Percentiles rank a stretch among this genome's conserved stretches.
These are phyloP conservation scores for Schlechtendalia chinensis DNA, from an alignment of 1,140 invertebrate species.

Conservation along the genomic window DNA sequence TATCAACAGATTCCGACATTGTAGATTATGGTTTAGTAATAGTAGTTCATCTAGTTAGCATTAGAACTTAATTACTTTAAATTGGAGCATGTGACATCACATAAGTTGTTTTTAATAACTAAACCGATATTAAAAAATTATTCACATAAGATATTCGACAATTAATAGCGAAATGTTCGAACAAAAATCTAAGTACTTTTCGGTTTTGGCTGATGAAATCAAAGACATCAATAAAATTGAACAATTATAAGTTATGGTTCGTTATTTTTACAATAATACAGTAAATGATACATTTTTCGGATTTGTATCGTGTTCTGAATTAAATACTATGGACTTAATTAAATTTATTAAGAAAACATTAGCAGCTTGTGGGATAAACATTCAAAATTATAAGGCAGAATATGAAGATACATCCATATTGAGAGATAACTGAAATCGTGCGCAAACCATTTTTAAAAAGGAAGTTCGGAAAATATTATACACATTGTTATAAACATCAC, in stretches of 20 bases:
- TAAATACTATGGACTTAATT: not conserved
- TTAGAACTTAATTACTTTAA: not conserved
- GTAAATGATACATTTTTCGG: constrained; percentile 15
- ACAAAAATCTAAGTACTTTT: constrained; percentile 1
- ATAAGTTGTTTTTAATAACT: constrained; percentile 16
- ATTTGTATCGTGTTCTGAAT: constrained; percentile 3
- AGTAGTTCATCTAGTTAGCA: not conserved
- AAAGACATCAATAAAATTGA: too few relatives aligned
- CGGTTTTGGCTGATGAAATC: not conserved
- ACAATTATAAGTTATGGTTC: too few relatives aligned
- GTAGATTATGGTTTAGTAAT: not conserved
- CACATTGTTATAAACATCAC: not conserved
- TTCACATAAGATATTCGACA: not conserved
- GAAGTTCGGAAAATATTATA: constrained; percentile 11
- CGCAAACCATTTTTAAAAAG: constrained; percentile 8
- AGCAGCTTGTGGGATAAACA: not conserved
- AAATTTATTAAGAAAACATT: not conserved
- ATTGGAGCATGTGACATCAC: constrained; percentile 17
- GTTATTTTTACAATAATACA: constrained; percentile 25
- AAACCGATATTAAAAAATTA: not conserved
- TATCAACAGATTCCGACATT: constrained; percentile 4
- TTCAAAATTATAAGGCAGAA: not conserved
- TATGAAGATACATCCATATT: constrained; percentile 11
- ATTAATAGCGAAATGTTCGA: constrained; percentile 12
- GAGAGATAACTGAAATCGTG: constrained; percentile 15